A percentile compares a stretch with the other conserved stretches of the same genome.
These are phyloP conservation scores for Vidua chalybeata DNA, from an alignment of 2,113 vertebrate genomes.

Conservation along the genomic window DNA sequence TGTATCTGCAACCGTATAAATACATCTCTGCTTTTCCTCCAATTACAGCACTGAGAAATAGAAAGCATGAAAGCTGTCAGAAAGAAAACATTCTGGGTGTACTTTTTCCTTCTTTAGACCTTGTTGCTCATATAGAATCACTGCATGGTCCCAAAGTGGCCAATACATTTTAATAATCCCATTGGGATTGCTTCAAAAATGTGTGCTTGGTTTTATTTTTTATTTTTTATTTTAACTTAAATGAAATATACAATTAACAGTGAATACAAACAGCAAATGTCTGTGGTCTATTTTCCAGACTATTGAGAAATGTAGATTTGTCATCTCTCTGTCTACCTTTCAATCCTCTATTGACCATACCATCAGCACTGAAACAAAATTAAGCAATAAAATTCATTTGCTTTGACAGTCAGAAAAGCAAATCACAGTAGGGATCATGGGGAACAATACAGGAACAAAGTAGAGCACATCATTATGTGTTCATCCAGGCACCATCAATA, in stretches of 20 bases:
- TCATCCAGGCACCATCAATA: background rate
- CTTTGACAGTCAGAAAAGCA: background rate
- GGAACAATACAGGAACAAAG: background rate
- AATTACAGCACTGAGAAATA: background rate
- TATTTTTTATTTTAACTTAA: background rate
- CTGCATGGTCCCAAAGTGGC: background rate
- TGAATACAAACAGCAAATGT: background rate
- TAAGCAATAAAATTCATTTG: background rate
- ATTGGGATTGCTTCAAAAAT: background rate
- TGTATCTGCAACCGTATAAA: background rate
- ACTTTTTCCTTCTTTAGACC: background rate
- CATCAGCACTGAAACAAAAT: background rate
- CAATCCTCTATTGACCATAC: background rate
- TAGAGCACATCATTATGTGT: background rate
- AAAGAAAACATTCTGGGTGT: background rate
- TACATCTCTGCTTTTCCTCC: background rate
- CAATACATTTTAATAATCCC: background rate
- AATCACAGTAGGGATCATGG: background rate
- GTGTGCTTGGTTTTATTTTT: background rate
- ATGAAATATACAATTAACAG: background rate
- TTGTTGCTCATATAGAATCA: background rate
- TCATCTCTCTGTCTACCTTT: background rate
- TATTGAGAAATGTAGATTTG: background rate
- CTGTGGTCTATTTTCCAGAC: background rate
- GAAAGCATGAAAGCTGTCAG: accelerated